Base-by-base conservation (phyloP, 2,113 vertebrate species). In the Pogona vitticeps region DNA sequence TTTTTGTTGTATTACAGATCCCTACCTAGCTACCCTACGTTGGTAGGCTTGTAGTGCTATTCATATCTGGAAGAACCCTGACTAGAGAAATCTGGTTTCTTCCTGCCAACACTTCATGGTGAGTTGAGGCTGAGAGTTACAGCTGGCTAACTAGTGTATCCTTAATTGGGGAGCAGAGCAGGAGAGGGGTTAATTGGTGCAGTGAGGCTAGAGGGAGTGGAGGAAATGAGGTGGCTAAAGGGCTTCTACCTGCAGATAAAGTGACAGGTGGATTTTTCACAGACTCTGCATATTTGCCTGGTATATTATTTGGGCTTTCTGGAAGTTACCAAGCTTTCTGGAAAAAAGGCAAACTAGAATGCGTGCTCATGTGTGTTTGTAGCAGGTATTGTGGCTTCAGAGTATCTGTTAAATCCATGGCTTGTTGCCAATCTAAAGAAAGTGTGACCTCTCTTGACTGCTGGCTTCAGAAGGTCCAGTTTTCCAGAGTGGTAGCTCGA, bases 261-360 rank as follows among this genome's bases (percentile, higher is more conserved):
- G n/a, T 80, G 70, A 31, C 23, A 73, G 65, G 20, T 72, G 12
- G 56, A 46, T 81, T 91, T 88, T 33, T 88, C 31, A 52, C 58
- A 3, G 72, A 85, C n/a, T 71, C 82, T 92, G 87, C 80, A 88
- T 89, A 78, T 73, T 73, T 4, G 15, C 77, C 31, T 88, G 81
- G 63, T 86, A 61, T 15, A 82, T 6, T 15, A 76, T 46, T 75
- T 80, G 63, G 84, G 38, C 77, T 88, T 56, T 14, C 28, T 86
- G 38, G 65, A 61, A 84, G 42, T 72, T 89, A 71, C 0, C 6
- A 70, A 72, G 42, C 67, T 85, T 71, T 89, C 40, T 86, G 63
- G 80, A 84, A 52, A 88, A 77, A 20, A 61, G 40, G 63, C 81
- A 63, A 75, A 78, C 9, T 40, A 2, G 71, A 81, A n/a, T 72